phyloP scores from a whole-genome alignment of 1,140 invertebrate species.

The Plectrocnemia conspersa region DNA sequence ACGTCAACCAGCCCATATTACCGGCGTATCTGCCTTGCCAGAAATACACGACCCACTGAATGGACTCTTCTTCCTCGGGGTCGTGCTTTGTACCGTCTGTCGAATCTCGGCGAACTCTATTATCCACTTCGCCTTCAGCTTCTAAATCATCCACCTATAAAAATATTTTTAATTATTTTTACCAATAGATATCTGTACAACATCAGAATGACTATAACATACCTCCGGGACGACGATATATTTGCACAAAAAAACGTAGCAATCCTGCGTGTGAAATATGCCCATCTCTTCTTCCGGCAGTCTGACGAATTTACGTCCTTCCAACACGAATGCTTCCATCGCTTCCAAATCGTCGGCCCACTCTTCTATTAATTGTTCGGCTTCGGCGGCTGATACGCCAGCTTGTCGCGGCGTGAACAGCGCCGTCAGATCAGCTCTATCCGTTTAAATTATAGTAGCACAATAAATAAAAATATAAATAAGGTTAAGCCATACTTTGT shows the following conservation, averaged over 20 bases:
- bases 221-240: conserved; percentile 82
- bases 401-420: conserved; percentile 94
- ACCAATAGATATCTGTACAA: conserved; percentile 8
- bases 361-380: conserved; percentile 84
- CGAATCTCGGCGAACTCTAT: conserved; percentile 11
- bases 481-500: conserved; percentile 59
- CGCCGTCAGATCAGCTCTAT: conserved; percentile 82
- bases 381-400: conserved; percentile 78
- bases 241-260: conserved; percentile 96
- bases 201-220: background rate
- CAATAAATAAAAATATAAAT: conserved; percentile 2
- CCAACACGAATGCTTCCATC: conserved; percentile 98
- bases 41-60: conserved; percentile 97
- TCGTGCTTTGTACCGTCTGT: conserved; percentile 15
- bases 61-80: conserved; percentile 71
- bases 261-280: conserved; percentile 90
- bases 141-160: conserved; percentile 37
- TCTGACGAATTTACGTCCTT: conserved; percentile 94
- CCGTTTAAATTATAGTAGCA: background rate
- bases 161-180: background rate
- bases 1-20: conserved; percentile 99
- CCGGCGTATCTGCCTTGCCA: conserved; percentile 97
- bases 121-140: conserved; percentile 40
- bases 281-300: conserved; percentile 93
- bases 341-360: conserved; percentile 95